These are phyloP conservation scores for Intellagama lesueurii DNA, from an alignment of 2,797 vertebrate genomes.

Conservation along the genomic window DNA sequence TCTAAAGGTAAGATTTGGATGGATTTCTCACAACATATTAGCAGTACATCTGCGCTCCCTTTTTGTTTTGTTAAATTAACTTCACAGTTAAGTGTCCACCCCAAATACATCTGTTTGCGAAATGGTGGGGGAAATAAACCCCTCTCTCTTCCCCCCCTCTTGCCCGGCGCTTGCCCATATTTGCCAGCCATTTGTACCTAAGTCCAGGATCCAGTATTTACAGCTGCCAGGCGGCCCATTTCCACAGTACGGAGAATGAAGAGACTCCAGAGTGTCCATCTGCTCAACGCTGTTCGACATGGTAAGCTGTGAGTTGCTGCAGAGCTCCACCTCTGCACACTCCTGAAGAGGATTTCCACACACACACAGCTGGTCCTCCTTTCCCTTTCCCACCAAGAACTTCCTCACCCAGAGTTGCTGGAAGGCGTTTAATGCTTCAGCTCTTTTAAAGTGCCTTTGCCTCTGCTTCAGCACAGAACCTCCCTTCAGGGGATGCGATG, in stretches of 20 bases:
- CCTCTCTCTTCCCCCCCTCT: background rate
- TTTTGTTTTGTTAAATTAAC: constrained; percentile 18
- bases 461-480: constrained; percentile 46
- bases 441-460: constrained; percentile 43
- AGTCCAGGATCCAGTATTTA: constrained; percentile 86
- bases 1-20: background rate
- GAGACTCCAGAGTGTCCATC: constrained; percentile 73
- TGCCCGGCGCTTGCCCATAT: background rate
- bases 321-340: constrained; percentile 30
- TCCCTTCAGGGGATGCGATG: constrained; percentile 68
- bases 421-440: constrained; percentile 21
- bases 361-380: constrained; percentile 25
- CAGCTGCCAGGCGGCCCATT: constrained; percentile 76
- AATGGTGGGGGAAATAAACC: constrained; percentile 18
- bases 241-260: constrained; percentile 71
- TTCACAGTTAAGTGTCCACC: background rate
- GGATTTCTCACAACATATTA: background rate
- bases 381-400: background rate
- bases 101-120: background rate
- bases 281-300: constrained; percentile 81
- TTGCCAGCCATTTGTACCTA: constrained; percentile 73
- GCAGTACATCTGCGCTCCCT: background rate
- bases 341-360: constrained; percentile 40
- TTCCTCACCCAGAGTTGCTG: background rate
- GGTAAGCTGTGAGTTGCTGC: constrained; percentile 54